Percentiles rank a stretch among this genome's conserved stretches.
Evolutionary conservation across 2,888 invertebrate genomes (phyloP).

Genomic region (Eilema sororculum): DNA sequence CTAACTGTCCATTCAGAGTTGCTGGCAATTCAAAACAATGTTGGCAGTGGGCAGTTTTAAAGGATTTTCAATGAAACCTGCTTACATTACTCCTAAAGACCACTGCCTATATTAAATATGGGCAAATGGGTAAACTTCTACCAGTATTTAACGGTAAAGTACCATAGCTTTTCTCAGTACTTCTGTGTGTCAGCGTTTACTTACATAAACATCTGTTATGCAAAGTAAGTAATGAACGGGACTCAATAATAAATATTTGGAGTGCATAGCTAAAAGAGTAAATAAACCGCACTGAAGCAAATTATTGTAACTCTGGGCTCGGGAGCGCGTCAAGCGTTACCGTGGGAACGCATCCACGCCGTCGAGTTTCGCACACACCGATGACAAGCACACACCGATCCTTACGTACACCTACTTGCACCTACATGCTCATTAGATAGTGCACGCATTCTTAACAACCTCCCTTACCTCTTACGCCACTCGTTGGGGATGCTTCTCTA

Average conservation of each 20-base stretch:
- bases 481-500: slow-evolving; percentile 54
- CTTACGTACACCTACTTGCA: slow-evolving; percentile 39
- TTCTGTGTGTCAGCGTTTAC: slow-evolving; percentile 7
- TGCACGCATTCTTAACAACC: slow-evolving; percentile 62
- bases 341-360: slow-evolving; percentile 75
- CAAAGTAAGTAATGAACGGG: slow-evolving; percentile 10
- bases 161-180: slow-evolving; percentile 23
- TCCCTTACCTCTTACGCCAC: slow-evolving; percentile 54
- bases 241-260: slow-evolving; percentile 24
- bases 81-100: slow-evolving; percentile 53
- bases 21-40: slow-evolving; percentile 74
- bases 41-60: slow-evolving; percentile 58
- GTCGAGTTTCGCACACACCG: slow-evolving; percentile 58
- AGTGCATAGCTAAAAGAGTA: slow-evolving; percentile 52
- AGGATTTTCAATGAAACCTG: slow-evolving; percentile 68
- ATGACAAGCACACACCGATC: slow-evolving; percentile 47
- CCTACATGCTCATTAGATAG: slow-evolving; percentile 48
- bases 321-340: slow-evolving; percentile 65
- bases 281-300: slow-evolving; percentile 69
- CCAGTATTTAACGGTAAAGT: slow-evolving; percentile 38
- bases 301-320: slow-evolving; percentile 69
- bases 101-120: slow-evolving; percentile 55
- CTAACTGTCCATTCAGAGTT: slow-evolving; percentile 77
- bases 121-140: slow-evolving; percentile 32
- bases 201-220: slow-evolving; percentile 3